Percentiles rank a stretch among this genome's conserved stretches.
phyloP scores from a whole-genome alignment of 2,888 invertebrate genomes.

The Anthrax anthrax region DNA sequence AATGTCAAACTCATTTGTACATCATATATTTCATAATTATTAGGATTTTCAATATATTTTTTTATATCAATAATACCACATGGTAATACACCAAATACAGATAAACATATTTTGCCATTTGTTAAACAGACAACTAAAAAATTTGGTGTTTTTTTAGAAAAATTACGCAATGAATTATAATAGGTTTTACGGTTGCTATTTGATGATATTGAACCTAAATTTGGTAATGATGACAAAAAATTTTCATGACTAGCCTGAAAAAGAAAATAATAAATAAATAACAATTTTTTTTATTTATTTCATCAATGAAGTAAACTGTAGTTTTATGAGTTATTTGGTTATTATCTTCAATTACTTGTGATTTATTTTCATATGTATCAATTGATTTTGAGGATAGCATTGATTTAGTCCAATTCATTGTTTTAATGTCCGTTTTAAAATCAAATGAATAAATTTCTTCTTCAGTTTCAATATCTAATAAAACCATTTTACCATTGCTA shows the following conservation, averaged over 20 bases:
- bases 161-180: conserved; percentile 34
- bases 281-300: background rate
- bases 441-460: conserved; percentile 53
- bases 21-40: conserved; percentile 45
- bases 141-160: conserved; percentile 51
- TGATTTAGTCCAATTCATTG: conserved; percentile 53
- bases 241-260: conserved; percentile 38
- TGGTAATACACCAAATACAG: conserved; percentile 73
- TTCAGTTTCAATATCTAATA: conserved; percentile 78
- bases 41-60: conserved; percentile 41
- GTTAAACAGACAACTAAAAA: conserved; percentile 66
- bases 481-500: conserved; percentile 50
- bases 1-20: conserved; percentile 58
- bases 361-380: conserved; percentile 18
- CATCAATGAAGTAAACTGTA: too few species aligned
- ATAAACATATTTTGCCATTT: conserved; percentile 55
- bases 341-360: conserved; percentile 14
- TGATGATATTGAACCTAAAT: conserved; percentile 40
- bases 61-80: conserved; percentile 53
- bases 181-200: conserved; percentile 38
- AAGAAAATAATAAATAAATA: conserved; percentile 11
- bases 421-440: conserved; percentile 49
- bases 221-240: conserved; percentile 43
- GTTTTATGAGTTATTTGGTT: background rate
- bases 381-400: conserved; percentile 21